These are phyloP conservation scores for Melanchra persicariae DNA, from an alignment of 2,888 invertebrate genomes.

Conservation along the genomic window DNA sequence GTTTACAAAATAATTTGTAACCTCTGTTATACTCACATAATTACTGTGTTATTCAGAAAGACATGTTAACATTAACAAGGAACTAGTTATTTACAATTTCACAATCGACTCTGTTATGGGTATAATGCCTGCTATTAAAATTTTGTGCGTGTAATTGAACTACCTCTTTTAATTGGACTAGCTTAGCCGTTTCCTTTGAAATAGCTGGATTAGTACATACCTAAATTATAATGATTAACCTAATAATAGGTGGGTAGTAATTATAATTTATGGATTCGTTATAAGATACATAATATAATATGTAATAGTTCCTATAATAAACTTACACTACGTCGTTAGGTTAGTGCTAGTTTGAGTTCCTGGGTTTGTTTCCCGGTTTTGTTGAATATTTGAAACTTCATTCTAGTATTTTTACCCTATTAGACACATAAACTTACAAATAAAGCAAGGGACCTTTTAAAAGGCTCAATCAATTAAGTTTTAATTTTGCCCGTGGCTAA, in stretches of 20 bases:
- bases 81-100: constrained; percentile 45
- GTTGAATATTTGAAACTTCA: no score
- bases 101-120: constrained; percentile 18
- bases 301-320: background rate
- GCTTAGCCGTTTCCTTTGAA: constrained; percentile 11
- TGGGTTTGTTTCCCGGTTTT: no score
- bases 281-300: no score
- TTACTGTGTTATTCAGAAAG: background rate
- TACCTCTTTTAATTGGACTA: constrained; percentile 26
- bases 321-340: no score
- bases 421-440: no score
- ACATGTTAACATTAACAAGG: constrained; percentile 23
- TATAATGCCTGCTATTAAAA: constrained; percentile 50
- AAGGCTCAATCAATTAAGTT: no score
- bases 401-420: no score
- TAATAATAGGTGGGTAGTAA: background rate
- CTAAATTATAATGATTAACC: background rate
- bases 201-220: background rate
- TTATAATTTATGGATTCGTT: constrained; percentile 1
- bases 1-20: background rate
- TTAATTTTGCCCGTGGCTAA: no score
- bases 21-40: background rate
- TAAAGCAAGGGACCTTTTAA: no score
- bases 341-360: background rate
- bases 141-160: constrained; percentile 26